phyloP scores from a whole-genome alignment of 2,888 invertebrate species.

The Autographa gamma region DNA sequence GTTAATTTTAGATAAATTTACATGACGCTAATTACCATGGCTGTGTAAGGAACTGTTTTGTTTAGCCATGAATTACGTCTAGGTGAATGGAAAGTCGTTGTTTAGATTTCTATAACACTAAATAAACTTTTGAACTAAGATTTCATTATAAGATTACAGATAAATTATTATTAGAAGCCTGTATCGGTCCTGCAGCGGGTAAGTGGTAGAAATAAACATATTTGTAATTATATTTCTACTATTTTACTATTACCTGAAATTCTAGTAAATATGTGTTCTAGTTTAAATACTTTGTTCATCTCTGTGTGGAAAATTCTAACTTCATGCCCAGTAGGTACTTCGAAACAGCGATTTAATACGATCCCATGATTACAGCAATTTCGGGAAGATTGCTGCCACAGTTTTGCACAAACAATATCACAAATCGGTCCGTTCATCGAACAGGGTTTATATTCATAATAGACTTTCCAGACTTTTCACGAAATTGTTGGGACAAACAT shows the following conservation, averaged over 20 bases:
- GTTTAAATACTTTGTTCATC: background rate
- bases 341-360: background rate
- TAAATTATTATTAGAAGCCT: background rate
- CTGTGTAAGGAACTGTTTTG: constrained; percentile 1
- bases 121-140: background rate
- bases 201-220: too few relatives aligned
- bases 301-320: background rate
- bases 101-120: background rate
- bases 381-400: background rate
- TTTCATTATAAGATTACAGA: background rate
- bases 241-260: too few relatives aligned
- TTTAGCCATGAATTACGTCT: background rate
- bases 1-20: constrained; percentile 42
- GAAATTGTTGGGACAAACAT: background rate
- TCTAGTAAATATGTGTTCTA: too few relatives aligned
- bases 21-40: constrained; percentile 30
- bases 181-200: too few relatives aligned
- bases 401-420: background rate
- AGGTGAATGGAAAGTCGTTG: background rate
- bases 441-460: background rate
- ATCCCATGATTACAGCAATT: background rate
- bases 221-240: too few relatives aligned
- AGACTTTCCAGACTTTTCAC: background rate
- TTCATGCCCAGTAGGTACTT: background rate
- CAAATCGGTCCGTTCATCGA: background rate